Percentiles rank a stretch among this genome's conserved stretches.
phyloP scores from a whole-genome alignment of 2,888 invertebrate species.

The Leptinotarsa juncta region DNA sequence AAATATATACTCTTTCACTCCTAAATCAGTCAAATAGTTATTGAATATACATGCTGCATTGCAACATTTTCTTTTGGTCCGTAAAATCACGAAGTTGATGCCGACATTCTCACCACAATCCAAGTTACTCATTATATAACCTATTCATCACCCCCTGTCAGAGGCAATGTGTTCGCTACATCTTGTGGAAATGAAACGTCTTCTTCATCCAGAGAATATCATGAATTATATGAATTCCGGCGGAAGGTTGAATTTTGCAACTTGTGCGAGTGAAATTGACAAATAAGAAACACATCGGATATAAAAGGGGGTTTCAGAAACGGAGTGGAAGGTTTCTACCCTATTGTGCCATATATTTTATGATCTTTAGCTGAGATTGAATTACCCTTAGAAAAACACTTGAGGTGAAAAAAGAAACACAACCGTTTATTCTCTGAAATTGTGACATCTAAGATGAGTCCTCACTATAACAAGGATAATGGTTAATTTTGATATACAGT shows the following conservation, averaged over 20 bases:
- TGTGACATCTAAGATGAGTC: neutral
- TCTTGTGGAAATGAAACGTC: constrained; percentile 14
- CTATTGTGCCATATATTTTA: neutral
- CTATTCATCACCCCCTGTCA: constrained; percentile 11
- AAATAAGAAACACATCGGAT: neutral
- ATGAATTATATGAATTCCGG: constrained; percentile 4
- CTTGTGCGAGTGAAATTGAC: neutral
- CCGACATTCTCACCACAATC: neutral
- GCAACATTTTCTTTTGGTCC: too few relatives aligned
- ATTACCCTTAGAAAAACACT: neutral
- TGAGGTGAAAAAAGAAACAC: too few relatives aligned
- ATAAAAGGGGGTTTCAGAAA: neutral
- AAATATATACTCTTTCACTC: too few relatives aligned
- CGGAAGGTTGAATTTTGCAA: neutral
- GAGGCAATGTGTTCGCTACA: constrained; percentile 14
- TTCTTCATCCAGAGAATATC: constrained; percentile 5
- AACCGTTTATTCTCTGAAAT: neutral
- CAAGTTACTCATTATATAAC: constrained; percentile 3
- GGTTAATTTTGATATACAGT: too few relatives aligned
- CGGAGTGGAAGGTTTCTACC: neutral
- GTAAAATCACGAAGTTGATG: neutral
- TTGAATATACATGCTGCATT: too few relatives aligned
- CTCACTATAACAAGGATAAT: neutral
- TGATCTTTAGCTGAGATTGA: neutral
- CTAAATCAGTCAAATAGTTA: too few relatives aligned